These are phyloP conservation scores for human DNA, from an alignment of 2,113 vertebrate species.

Conservation along the genomic window GRCh38 chr3:173004501-173005000, in stretches of 20 bases:
- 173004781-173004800: constrained; percentile 31
- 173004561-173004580: neutral
- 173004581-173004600: neutral
- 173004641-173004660: constrained; percentile 5
- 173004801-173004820: neutral
- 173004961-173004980: neutral
- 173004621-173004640: neutral
- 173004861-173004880: neutral
- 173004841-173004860: neutral
- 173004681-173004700: constrained; percentile 28
- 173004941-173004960: neutral
- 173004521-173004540: neutral
- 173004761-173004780: neutral
- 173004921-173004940: neutral
- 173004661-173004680: neutral
- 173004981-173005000: constrained; percentile 16
- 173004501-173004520: neutral
- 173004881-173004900: neutral
- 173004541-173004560: neutral
- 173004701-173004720: constrained; percentile 15
- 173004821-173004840: neutral
- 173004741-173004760: constrained; percentile 16
- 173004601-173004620: neutral
- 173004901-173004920: neutral
- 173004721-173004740: neutral